Evolutionary conservation across 2,888 invertebrate species (phyloP).

Genomic region (Eupithecia subumbrata): DNA sequence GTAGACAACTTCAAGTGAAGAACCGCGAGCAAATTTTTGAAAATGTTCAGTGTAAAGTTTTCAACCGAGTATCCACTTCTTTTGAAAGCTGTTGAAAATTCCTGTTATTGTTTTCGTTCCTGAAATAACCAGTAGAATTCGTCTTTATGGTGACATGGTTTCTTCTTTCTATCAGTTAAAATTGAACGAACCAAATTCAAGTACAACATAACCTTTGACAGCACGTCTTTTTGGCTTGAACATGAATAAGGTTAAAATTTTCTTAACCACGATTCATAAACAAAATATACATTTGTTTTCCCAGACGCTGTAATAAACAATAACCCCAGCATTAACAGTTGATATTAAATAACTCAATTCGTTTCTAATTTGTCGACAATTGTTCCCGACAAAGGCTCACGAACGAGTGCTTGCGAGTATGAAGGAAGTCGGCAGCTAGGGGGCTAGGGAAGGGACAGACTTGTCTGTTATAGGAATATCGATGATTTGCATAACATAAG

Average conservation of each 20-base stretch:
- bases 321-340: constrained; percentile 72
- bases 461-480: neutral
- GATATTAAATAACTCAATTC: constrained; percentile 84
- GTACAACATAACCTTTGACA: neutral
- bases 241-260: neutral
- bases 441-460: constrained; percentile 51
- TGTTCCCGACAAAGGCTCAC: constrained; percentile 83
- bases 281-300: constrained; percentile 43
- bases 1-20: neutral
- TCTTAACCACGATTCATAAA: neutral
- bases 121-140: too few relatives aligned
- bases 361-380: constrained; percentile 84
- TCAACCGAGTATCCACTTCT: neutral
- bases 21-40: neutral
- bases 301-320: constrained; percentile 66
- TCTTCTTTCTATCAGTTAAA: neutral
- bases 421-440: constrained; percentile 82
- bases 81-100: neutral
- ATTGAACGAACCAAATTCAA: neutral
- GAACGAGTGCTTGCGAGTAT: constrained; percentile 83
- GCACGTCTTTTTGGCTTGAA: neutral
- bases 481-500: neutral
- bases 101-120: neutral
- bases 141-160: neutral
- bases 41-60: neutral